Conservation (phyloP, 2,888 invertebrate species). For the Schizaphis graminum region DNA sequence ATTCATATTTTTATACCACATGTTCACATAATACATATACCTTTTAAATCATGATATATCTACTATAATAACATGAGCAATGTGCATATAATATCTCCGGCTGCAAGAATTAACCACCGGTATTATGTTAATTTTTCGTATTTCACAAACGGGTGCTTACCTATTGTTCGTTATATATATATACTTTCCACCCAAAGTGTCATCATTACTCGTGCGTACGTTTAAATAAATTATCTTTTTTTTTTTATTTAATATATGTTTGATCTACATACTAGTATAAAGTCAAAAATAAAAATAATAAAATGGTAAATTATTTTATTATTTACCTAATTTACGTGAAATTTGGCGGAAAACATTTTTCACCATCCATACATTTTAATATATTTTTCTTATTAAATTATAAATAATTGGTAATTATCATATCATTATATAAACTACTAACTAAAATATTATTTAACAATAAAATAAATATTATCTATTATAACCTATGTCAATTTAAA, state of each 20-base stretch:
- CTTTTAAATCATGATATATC: neutral
- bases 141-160: neutral
- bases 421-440: neutral
- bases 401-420: neutral
- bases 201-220: neutral
- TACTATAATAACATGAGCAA: neutral
- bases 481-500: neutral
- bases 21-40: neutral
- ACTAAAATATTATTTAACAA: neutral
- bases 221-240: neutral
- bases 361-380: neutral
- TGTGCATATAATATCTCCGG: neutral
- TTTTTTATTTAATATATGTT: neutral
- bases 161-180: neutral
- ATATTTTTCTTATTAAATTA: neutral
- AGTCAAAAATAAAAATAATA: neutral
- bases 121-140: neutral
- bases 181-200: neutral
- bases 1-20: neutral
- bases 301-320: neutral
- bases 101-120: neutral
- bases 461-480: neutral
- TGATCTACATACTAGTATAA: neutral
- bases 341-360: neutral
- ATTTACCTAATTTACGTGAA: neutral